Conservation (phyloP, 2,797 vertebrate genomes). For the Xenentodon cancila region DNA sequence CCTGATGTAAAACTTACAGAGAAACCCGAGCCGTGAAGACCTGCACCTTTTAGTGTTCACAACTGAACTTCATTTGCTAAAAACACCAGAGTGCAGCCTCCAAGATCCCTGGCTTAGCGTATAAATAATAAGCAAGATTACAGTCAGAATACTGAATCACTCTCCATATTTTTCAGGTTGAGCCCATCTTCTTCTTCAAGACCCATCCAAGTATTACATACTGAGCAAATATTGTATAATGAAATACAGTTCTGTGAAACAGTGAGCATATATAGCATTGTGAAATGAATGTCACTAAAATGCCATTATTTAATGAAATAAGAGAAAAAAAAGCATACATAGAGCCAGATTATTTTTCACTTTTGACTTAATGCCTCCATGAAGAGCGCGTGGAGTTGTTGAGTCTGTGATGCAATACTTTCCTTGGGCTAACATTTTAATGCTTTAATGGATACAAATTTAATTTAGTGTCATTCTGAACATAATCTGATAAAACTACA, state of each 20-base stretch:
- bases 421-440: neutral
- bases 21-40: slow-evolving; percentile 8
- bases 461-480: slow-evolving; percentile 5
- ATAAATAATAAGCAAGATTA: slow-evolving; percentile 42
- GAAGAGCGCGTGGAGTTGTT: neutral
- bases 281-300: slow-evolving; percentile 2
- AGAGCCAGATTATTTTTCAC: neutral
- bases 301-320: neutral
- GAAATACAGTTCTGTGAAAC: no score
- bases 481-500: neutral
- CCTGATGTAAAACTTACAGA: slow-evolving; percentile 19
- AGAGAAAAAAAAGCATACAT: slow-evolving; percentile 9
- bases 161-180: slow-evolving; percentile 15
- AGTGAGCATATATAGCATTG: no score
- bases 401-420: neutral
- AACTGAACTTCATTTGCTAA: slow-evolving; percentile 26
- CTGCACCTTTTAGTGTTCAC: slow-evolving; percentile 14
- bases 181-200: slow-evolving; percentile 3
- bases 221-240: neutral
- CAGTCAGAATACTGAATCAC: slow-evolving; percentile 19
- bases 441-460: slow-evolving; percentile 3
- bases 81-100: slow-evolving; percentile 18
- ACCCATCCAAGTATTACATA: slow-evolving; percentile 4
- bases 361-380: neutral
- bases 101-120: slow-evolving; percentile 19